phyloP scores from a whole-genome alignment of 2,888 invertebrate species.

The Leptopilina syphax region DNA sequence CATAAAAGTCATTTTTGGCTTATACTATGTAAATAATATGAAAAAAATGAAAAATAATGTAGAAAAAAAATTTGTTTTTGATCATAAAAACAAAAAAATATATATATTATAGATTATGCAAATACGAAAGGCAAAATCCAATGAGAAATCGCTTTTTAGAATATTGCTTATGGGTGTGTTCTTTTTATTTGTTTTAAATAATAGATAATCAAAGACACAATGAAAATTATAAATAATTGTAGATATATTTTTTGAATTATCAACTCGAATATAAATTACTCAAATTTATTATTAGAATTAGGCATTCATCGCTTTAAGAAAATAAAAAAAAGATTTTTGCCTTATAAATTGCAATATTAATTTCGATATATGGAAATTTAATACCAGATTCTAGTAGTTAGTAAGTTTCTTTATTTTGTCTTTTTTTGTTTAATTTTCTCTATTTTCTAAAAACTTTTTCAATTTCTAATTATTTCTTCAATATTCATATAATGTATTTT shows the following conservation, averaged over 20 bases:
- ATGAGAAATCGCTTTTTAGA: neutral
- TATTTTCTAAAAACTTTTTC: neutral
- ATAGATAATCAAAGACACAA: neutral
- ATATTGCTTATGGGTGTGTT: neutral
- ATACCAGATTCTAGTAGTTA: too few species aligned
- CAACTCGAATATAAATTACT: neutral
- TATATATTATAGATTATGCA: constrained; percentile 1
- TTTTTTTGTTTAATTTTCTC: too few species aligned
- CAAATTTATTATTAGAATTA: too few species aligned
- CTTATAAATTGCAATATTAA: too few species aligned
- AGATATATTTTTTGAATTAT: constrained; percentile 8
- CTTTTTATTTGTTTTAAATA: neutral
- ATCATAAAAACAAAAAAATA: neutral
- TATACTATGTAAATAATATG: constrained; percentile 8
- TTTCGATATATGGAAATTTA: too few species aligned
- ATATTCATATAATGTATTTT: neutral
- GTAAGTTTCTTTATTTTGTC: too few species aligned
- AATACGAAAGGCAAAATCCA: constrained; percentile 1
- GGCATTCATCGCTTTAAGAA: too few species aligned
- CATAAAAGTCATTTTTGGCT: neutral
- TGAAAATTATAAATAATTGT: neutral
- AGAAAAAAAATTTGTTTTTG: neutral
- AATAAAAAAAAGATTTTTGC: too few species aligned
- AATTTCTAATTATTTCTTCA: neutral
- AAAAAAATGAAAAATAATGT: neutral